Percentiles rank a stretch among this genome's conserved stretches.
Conservation (phyloP, 2,888 invertebrate species). For the Crossocerus cetratus region DNA sequence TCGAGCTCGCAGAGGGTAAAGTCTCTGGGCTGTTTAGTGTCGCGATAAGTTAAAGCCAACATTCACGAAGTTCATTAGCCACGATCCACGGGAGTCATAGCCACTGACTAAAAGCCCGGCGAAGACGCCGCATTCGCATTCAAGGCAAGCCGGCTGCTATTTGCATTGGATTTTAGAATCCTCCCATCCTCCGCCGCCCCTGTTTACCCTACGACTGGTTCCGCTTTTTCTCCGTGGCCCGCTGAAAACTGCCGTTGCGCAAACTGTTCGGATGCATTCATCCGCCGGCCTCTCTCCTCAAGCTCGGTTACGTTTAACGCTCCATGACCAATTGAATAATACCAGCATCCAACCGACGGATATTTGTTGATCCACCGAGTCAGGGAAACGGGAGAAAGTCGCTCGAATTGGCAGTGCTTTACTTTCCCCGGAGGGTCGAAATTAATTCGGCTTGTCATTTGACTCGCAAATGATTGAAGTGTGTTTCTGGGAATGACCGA, state of each 20-base stretch:
- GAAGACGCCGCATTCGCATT: conserved; percentile 39
- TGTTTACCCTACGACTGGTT: conserved; percentile 30
- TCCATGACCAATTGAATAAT: background rate
- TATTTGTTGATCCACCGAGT: background rate
- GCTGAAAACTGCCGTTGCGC: conserved; percentile 25
- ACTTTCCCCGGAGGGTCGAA: background rate
- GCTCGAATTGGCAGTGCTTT: background rate
- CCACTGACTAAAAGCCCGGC: conserved; percentile 26
- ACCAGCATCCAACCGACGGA: background rate
- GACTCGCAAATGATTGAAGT: too few species aligned
- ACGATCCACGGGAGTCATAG: conserved; percentile 9
- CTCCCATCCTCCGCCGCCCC: conserved; percentile 10
- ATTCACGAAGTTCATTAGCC: background rate
- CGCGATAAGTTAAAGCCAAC: background rate
- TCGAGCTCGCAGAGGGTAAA: background rate
- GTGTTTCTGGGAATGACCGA: too few species aligned
- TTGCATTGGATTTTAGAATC: conserved; percentile 67
- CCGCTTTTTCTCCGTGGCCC: conserved; percentile 25
- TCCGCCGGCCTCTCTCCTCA: too few species aligned
- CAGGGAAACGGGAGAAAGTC: background rate
- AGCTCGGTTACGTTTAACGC: too few species aligned
- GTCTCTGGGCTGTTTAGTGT: background rate
- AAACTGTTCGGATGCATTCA: conserved; percentile 15
- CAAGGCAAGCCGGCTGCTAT: conserved; percentile 63
- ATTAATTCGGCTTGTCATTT: too few species aligned